These are phyloP conservation scores for Tuberolachnus salignus DNA, from an alignment of 2,888 invertebrate species.

Conservation along the genomic window DNA sequence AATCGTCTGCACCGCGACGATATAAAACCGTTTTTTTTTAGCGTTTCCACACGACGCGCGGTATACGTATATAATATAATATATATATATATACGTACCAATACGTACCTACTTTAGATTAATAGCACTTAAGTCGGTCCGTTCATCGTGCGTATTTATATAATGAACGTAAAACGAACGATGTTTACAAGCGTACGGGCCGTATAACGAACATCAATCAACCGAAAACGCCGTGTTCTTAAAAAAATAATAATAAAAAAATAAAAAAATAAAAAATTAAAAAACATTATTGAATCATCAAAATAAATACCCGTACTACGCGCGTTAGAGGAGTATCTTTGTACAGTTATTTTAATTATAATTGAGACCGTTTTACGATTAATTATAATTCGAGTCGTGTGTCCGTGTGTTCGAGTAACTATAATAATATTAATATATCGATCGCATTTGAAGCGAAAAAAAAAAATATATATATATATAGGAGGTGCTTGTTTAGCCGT, in stretches of 20 bases:
- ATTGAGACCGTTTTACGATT: background rate
- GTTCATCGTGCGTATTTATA: background rate
- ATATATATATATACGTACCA: no score
- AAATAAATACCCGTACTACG: conserved; percentile 4
- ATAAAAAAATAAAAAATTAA: no score
- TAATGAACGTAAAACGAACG: background rate
- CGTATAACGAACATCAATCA: conserved; percentile 31
- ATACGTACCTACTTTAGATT: background rate
- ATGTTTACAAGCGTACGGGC: no score
- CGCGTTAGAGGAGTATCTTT: background rate
- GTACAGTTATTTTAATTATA: no score
- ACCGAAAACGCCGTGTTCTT: conserved; percentile 14
- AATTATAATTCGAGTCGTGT: background rate
- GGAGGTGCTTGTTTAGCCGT: no score
- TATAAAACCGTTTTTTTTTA: no score
- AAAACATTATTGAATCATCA: conserved; percentile 40
- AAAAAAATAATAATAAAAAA: no score
- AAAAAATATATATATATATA: no score
- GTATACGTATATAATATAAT: no score
- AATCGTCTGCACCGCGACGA: no score
- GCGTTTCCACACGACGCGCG: no score
- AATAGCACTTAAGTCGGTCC: conserved; percentile 28
- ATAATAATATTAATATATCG: background rate
- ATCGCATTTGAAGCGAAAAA: no score
- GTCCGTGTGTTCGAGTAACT: background rate